Evolutionary conservation across 1,140 invertebrate species (phyloP), one percentile per base, ranked within the genome.

Genomic region (Magallana gigas): DNA sequence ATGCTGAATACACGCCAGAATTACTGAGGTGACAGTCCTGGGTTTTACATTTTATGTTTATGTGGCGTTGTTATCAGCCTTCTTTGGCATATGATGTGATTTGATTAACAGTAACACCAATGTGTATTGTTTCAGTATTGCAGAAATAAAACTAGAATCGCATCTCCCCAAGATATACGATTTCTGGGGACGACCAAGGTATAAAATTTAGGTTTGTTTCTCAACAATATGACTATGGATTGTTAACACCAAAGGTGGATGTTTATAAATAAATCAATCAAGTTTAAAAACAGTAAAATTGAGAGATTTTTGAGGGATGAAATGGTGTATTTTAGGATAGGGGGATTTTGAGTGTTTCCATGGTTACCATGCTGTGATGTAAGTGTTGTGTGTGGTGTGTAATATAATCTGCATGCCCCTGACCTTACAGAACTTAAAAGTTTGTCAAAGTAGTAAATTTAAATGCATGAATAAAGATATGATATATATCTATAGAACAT

Each of bases 331-430:
- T 76, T 76, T 76, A 76, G 68, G 68, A 23, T 76, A 76, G 36
- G 68, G 68, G 18, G 36, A 76, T 76, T 36, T 76, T 76, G 68
- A 76, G 23, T 76, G 68, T 76, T 76, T 29, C 68, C 68, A 76
- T 76, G 68, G 68, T 76, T 76, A 76, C 68, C 23, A 36, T 76
- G 68, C 68, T 12, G 18, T 76, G 68, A 76, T 76, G 68, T 76
- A 76, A 76, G 68, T 76, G 23, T 29, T 48, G 36, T 48, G 36
- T 48, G 36, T 48, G 36, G 36, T 48, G 2, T 48, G 36, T 48
- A 48, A 48, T 48, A 48, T 48, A 48, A 48, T 48, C 36, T 48
- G 36, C 36, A 48, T 48, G 36, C 36, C 36, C 36, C 36, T 48
- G 36, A 48, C 5, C 36, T 48, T 48, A 48, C 36, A 48, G 36